phyloP scores from a whole-genome alignment of 2,797 vertebrate species.

The Acomys russatus region DNA sequence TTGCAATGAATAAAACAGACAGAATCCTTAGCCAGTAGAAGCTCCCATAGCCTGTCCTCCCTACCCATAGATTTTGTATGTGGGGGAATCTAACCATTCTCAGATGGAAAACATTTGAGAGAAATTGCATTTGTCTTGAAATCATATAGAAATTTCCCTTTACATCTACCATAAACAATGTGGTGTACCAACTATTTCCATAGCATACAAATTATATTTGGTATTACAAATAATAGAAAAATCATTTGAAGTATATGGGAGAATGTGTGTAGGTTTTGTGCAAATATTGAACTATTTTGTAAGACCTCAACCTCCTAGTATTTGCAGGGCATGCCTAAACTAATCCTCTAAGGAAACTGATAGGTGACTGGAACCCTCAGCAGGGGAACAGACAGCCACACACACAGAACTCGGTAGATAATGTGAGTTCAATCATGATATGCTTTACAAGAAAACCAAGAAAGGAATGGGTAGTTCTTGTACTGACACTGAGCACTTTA shows the following conservation, averaged over 20 bases:
- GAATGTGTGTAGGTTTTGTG: neutral
- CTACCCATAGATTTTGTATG: neutral
- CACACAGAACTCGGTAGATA: neutral
- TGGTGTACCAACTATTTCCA: neutral
- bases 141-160: neutral
- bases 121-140: neutral
- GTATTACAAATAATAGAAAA: neutral
- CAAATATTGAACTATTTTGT: neutral
- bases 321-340: neutral
- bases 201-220: neutral
- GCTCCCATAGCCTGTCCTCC: neutral
- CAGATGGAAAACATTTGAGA: neutral
- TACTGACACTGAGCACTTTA: neutral
- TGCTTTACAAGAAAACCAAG: conserved; percentile 15
- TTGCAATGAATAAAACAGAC: neutral
- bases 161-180: neutral
- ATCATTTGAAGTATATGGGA: neutral
- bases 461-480: neutral
- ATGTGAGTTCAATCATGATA: neutral
- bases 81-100: neutral
- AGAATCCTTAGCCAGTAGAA: neutral
- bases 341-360: neutral
- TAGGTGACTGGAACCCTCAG: neutral
- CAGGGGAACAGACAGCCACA: neutral
- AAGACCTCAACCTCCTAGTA: neutral